Percentiles rank a stretch among this genome's conserved stretches.
These are phyloP conservation scores for Agriopis aurantiaria DNA, from an alignment of 2,888 invertebrate species.

Conservation along the genomic window DNA sequence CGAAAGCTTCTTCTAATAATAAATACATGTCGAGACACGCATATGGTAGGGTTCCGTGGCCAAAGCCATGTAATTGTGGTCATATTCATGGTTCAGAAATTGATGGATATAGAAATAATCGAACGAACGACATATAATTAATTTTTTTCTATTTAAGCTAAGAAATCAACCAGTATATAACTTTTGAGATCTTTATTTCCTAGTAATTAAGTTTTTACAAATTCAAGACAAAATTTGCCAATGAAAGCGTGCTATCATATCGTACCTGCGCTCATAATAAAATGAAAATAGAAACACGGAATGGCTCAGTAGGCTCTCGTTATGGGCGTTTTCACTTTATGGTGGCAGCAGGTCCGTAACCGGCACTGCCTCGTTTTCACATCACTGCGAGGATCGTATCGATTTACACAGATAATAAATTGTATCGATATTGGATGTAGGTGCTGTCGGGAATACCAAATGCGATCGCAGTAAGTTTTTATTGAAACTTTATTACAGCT, in stretches of 20 bases:
- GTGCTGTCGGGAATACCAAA: conserved; percentile 42
- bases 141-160: too few relatives aligned
- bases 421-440: conserved; percentile 46
- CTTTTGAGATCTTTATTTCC: not conserved
- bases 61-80: too few relatives aligned
- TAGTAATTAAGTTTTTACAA: conserved; percentile 1
- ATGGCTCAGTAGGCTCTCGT: conserved; percentile 52
- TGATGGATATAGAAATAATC: too few relatives aligned
- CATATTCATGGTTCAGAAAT: too few relatives aligned
- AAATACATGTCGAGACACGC: too few relatives aligned
- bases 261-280: conserved; percentile 50
- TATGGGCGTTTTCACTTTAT: conserved; percentile 60
- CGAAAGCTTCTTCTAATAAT: too few relatives aligned
- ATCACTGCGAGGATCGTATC: conserved; percentile 48
- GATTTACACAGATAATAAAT: conserved; percentile 51
- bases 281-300: conserved; percentile 58
- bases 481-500: conserved; percentile 15
- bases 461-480: conserved; percentile 25
- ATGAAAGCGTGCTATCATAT: conserved; percentile 39
- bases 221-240: conserved; percentile 22
- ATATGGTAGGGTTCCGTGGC: too few relatives aligned
- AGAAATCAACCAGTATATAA: too few relatives aligned
- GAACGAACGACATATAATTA: too few relatives aligned
- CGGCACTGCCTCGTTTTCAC: conserved; percentile 57
- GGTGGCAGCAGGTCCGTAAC: conserved; percentile 53